phyloP scores from a whole-genome alignment of 2,113 vertebrate species.

The Corythornis madagascariensis region DNA sequence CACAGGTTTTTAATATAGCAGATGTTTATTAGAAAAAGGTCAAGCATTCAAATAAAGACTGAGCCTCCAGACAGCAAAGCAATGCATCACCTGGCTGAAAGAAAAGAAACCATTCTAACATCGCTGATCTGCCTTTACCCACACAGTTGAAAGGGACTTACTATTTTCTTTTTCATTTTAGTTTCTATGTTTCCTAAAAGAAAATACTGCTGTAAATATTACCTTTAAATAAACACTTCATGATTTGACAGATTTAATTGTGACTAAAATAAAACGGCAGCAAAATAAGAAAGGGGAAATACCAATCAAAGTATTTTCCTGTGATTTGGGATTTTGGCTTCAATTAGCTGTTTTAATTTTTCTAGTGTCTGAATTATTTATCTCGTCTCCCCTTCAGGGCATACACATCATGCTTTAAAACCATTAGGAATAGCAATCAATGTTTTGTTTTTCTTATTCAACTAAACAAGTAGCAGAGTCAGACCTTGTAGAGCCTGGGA shows the following conservation, averaged over 20 bases:
- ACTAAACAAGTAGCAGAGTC: background rate
- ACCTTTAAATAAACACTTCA: background rate
- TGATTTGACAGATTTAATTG: background rate
- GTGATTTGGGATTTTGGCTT: background rate
- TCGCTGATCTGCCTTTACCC: background rate
- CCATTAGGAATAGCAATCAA: background rate
- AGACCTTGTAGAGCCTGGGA: background rate
- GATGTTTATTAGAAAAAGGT: constrained; percentile 1
- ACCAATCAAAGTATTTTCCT: background rate
- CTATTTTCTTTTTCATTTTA: background rate
- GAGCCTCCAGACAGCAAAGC: background rate
- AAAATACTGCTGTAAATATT: background rate
- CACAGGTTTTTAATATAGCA: background rate
- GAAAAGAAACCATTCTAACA: background rate
- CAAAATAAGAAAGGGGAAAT: background rate
- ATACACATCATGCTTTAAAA: background rate
- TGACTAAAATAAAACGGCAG: background rate
- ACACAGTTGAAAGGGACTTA: background rate
- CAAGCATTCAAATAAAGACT: background rate
- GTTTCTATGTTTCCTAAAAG: background rate
- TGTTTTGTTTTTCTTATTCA: background rate
- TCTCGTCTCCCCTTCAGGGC: background rate
- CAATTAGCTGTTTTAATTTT: background rate
- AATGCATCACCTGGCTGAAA: background rate
- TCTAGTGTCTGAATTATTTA: background rate